Evolutionary conservation across 2,797 vertebrate genomes (phyloP).

Genomic region (Lepilemur ruficaudatus): DNA sequence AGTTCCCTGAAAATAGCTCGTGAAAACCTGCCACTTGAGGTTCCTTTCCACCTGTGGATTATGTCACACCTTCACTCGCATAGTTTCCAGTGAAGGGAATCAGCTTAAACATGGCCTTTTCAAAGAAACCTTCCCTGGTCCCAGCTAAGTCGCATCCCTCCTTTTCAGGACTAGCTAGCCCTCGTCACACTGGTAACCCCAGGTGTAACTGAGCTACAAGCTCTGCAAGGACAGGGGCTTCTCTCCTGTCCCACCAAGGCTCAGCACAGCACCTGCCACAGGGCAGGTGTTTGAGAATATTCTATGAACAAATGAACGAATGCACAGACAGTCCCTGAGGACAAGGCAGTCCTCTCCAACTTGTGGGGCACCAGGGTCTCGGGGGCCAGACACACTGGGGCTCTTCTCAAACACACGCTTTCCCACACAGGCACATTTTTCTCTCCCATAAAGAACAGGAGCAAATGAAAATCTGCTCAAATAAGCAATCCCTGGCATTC

Average conservation of each 20-base stretch:
- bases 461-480: neutral
- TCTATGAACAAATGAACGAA: neutral
- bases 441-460: neutral
- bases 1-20: neutral
- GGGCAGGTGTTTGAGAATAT: neutral
- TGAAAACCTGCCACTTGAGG: neutral
- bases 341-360: neutral
- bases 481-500: neutral
- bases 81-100: neutral
- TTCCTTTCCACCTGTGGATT: neutral
- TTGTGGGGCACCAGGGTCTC: neutral
- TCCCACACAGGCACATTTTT: neutral
- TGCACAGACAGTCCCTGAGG: neutral
- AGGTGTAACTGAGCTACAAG: neutral
- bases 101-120: neutral
- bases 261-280: neutral
- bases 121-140: rapidly evolving
- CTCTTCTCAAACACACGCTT: neutral
- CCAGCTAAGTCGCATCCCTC: neutral
- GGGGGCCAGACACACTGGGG: neutral
- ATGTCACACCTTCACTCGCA: neutral
- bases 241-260: neutral
- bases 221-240: neutral
- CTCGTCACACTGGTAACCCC: neutral
- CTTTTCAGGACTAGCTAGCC: neutral